These are phyloP conservation scores for Acleris laterana DNA, from an alignment of 2,888 invertebrate genomes.

Conservation along the genomic window DNA sequence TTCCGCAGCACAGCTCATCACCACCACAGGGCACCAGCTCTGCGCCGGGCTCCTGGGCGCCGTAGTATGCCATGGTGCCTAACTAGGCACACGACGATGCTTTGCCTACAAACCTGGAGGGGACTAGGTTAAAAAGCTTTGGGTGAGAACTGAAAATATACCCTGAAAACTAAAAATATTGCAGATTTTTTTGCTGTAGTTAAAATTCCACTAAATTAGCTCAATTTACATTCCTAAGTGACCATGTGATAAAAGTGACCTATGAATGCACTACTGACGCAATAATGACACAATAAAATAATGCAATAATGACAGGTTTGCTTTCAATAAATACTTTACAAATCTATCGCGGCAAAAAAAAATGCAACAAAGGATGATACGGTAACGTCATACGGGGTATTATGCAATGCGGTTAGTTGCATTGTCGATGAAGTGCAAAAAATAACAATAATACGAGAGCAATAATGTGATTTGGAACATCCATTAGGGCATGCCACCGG, in stretches of 20 bases:
- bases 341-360: conserved; percentile 54
- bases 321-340: conserved; percentile 27
- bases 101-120: not conserved
- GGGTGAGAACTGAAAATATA: not conserved
- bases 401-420: conserved; percentile 62
- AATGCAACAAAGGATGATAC: conserved; percentile 52
- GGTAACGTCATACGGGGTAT: conserved; percentile 50
- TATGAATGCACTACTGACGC: not conserved
- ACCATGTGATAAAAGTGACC: conserved; percentile 3
- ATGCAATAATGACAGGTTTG: conserved; percentile 17
- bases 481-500: conserved; percentile 74
- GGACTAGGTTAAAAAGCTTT: not conserved
- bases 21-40: conserved; percentile 5
- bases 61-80: too few relatives aligned
- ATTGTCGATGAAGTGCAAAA: conserved; percentile 59
- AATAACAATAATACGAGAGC: conserved; percentile 76
- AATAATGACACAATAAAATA: conserved; percentile 19
- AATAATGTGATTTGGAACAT: conserved; percentile 71
- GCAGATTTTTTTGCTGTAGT: not conserved
- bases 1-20: conserved; percentile 45
- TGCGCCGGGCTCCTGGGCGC: not conserved
- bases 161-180: not conserved
- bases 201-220: not conserved
- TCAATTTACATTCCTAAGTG: conserved; percentile 4
- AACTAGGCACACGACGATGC: too few relatives aligned